Evolutionary conservation across 2,797 vertebrate species (phyloP), one percentile per base, ranked within the genome.

Genomic region (Clarias fuscus): DNA sequence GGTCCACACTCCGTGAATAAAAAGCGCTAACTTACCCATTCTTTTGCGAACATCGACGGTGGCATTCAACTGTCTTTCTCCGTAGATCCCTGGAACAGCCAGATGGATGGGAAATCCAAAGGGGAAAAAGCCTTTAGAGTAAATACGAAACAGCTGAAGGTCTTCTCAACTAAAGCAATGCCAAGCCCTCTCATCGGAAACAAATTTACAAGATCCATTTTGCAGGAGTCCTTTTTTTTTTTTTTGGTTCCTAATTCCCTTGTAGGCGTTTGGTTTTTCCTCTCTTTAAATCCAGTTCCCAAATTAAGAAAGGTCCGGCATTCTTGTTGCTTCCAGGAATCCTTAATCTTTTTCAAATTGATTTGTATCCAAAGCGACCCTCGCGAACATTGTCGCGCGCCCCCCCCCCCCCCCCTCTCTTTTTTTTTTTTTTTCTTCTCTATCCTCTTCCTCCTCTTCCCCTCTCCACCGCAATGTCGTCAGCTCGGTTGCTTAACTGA

Each of bases 1-100:
- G 91, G 91, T 91, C 91, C 92, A 94, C 91, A 92, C 92, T 91
- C 93, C 90, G 93, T 78, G 92, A 92, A 96, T 93, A 96, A 97
- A 73, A 96, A 90, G 90, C 92, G 91, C 92, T 92, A 96, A 99
- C 98, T 99, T 98, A 99, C 98, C 98, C 98, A 99, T 99, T 98
- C 98, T 99, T 98, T 98, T 97, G 97, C 98, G 97, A 94, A 98
- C 98, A 97, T 99, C 97, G 96, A 96, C 96, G 97, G 95, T 97
- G 97, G 97, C 97, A 99, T 99, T 99, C 98, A 99, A 98, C 98
- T 97, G 95, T 98, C 96, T 95, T 97, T 96, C 96, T 94, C 94
- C 85, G 91, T 92, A 95, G 97, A 97, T 96, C 95, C 96, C 96
- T 96, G 96, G 96, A 95, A 94, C 96, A 91, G 95, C 96, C 96